Percentiles rank a stretch among this genome's conserved stretches.
These are phyloP conservation scores for Rhingia campestris DNA, from an alignment of 2,888 invertebrate species.

Conservation along the genomic window DNA sequence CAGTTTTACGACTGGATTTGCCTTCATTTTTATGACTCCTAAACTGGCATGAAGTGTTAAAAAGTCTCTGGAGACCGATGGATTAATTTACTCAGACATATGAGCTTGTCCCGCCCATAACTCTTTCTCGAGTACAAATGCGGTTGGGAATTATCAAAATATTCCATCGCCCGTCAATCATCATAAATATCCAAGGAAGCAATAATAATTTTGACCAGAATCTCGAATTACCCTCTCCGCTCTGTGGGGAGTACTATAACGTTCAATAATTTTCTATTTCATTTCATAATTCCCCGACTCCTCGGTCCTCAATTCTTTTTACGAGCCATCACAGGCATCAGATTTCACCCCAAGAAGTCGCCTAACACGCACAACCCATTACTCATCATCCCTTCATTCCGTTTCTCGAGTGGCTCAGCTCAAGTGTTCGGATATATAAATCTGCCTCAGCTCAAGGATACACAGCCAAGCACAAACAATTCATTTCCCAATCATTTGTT, in stretches of 20 bases:
- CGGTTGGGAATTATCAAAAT: constrained; percentile 6
- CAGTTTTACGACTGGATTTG: background rate
- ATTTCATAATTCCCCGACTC: constrained; percentile 55
- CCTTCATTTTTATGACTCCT: background rate
- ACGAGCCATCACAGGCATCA: constrained; percentile 53
- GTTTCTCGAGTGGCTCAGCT: constrained; percentile 20
- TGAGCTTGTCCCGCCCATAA: background rate
- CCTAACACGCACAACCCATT: constrained; percentile 59
- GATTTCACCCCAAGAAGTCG: constrained; percentile 51
- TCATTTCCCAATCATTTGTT: constrained; percentile 20
- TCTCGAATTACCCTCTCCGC: constrained; percentile 47
- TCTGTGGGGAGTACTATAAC: constrained; percentile 37
- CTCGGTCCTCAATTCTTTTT: constrained; percentile 25
- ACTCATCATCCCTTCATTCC: constrained; percentile 41
- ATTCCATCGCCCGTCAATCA: constrained; percentile 49
- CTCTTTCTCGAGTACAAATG: constrained; percentile 8
- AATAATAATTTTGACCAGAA: constrained; percentile 32
- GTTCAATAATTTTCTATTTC: constrained; percentile 68
- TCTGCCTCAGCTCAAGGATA: constrained; percentile 12
- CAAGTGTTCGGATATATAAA: constrained; percentile 34
- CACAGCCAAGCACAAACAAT: background rate
- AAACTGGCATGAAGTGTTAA: background rate
- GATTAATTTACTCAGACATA: constrained; percentile 3
- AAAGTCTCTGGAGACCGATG: background rate
- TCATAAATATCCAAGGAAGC: constrained; percentile 39